These are phyloP conservation scores for Euphysa ruthae DNA, from an alignment of 30 jellyfish, hydroid and myxozoan genomes.

Conservation along the genomic window DNA sequence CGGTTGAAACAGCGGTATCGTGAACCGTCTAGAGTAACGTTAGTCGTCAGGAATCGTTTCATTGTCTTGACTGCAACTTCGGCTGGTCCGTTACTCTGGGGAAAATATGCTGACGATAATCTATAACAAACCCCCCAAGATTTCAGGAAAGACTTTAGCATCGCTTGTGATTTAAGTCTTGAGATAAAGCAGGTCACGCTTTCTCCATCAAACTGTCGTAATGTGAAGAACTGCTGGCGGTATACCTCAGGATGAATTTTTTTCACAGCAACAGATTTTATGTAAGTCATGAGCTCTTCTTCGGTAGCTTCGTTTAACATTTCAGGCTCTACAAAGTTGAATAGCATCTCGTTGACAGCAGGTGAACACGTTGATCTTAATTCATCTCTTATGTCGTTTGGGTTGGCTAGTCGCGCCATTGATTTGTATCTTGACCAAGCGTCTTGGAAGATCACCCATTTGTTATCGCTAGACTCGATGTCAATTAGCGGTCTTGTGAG, in stretches of 20 bases:
- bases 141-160: neutral
- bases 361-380: slow-evolving; percentile 25
- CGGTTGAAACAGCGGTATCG: too few relatives aligned
- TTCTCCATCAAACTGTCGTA: too few relatives aligned
- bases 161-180: too few relatives aligned
- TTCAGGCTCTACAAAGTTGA: slow-evolving; percentile 14
- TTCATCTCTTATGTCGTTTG: slow-evolving; percentile 18
- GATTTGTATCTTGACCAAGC: slow-evolving; percentile 28
- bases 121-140: neutral
- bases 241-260: too few relatives aligned
- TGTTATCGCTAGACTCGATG: neutral
- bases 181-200: neutral
- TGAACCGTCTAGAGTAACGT: too few relatives aligned
- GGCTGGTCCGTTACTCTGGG: neutral
- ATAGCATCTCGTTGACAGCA: slow-evolving; percentile 11
- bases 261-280: too few relatives aligned
- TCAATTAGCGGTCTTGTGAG: slow-evolving; percentile 10
- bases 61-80: neutral
- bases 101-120: neutral
- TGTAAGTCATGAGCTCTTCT: too few relatives aligned
- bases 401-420: slow-evolving; percentile 7
- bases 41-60: too few relatives aligned
- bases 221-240: too few relatives aligned
- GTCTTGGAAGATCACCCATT: slow-evolving; percentile 19
- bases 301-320: too few relatives aligned